Conservation (phyloP, 1,140 invertebrate genomes). For the Batillaria attramentaria region DNA sequence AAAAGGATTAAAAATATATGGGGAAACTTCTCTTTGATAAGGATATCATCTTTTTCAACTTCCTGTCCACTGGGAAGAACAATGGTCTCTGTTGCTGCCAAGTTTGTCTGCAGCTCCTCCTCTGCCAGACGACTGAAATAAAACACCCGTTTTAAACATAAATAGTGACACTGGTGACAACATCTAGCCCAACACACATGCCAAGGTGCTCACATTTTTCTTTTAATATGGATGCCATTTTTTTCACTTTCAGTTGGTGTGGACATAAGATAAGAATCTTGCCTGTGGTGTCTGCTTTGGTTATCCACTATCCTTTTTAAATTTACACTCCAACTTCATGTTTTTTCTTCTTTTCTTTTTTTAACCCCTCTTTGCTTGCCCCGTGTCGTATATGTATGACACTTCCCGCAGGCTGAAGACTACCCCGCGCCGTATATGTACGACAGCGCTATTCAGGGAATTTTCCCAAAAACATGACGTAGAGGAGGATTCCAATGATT, state of each 20-base stretch:
- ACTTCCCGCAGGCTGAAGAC: not conserved
- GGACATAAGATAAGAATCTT: not conserved
- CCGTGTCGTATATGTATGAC: not conserved
- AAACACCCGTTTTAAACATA: not conserved
- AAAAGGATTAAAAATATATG: too few relatives aligned
- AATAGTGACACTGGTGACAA: not conserved
- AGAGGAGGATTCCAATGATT: too few relatives aligned
- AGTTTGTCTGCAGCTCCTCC: constrained; percentile 73
- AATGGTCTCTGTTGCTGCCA: constrained; percentile 68
- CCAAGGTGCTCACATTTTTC: not conserved
- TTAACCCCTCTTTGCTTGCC: not conserved
- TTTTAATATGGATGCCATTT: not conserved
- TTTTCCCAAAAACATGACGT: too few relatives aligned
- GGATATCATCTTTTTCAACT: constrained; percentile 76
- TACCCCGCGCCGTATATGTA: too few relatives aligned
- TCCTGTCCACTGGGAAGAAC: constrained; percentile 72
- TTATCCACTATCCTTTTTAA: too few relatives aligned
- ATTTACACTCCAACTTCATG: too few relatives aligned
- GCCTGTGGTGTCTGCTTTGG: not conserved
- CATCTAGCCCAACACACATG: not conserved
- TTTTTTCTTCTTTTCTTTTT: too few relatives aligned
- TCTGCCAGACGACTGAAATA: constrained; percentile 81
- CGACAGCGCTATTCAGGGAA: too few relatives aligned
- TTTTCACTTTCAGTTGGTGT: not conserved
- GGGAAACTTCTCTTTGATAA: constrained; percentile 42